These are phyloP conservation scores for Xenus cinereus DNA, from an alignment of 2,113 vertebrate genomes.

Conservation along the genomic window DNA sequence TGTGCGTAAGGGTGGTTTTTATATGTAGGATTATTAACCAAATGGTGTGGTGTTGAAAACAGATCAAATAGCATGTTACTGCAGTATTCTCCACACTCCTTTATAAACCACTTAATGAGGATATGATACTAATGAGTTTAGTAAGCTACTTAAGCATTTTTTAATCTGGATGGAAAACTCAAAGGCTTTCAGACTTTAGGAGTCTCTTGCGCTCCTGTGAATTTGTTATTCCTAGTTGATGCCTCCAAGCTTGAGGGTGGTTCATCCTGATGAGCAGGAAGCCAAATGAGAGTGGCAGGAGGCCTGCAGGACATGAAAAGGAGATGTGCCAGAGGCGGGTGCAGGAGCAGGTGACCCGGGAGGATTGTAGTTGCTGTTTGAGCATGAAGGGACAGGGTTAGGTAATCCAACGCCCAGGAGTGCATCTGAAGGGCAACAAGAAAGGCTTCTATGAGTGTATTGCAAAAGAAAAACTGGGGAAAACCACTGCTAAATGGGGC, in stretches of 20 bases:
- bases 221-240: background rate
- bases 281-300: background rate
- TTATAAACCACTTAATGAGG: background rate
- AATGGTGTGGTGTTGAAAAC: background rate
- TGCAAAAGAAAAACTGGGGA: background rate
- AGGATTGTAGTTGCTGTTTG: background rate
- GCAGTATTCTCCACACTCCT: background rate
- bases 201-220: background rate
- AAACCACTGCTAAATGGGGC: background rate
- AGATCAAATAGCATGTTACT: background rate
- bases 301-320: background rate
- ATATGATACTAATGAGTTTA: background rate
- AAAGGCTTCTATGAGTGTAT: background rate
- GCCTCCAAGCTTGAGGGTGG: background rate
- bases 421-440: background rate
- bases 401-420: background rate
- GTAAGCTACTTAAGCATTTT: background rate
- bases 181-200: background rate
- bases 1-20: background rate
- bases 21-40: background rate
- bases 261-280: background rate
- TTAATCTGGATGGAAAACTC: background rate
- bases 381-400: background rate
- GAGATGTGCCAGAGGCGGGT: background rate
- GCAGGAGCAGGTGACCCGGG: background rate